Conservation (phyloP, 2,888 invertebrate genomes). For the Muschampia plurimacula region DNA sequence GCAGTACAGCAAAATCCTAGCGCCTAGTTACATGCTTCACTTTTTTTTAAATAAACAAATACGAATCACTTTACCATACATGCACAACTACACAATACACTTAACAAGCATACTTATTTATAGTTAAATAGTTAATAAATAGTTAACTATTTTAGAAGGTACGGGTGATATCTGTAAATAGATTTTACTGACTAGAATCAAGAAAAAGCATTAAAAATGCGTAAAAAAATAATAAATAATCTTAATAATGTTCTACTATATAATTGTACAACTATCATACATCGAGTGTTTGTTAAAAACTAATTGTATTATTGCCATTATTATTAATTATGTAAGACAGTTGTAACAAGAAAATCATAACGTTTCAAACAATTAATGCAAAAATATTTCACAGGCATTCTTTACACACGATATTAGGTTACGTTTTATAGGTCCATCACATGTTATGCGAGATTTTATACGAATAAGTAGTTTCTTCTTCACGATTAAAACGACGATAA, state of each 20-base stretch:
- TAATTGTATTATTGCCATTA: slow-evolving; percentile 50
- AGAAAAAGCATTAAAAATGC: slow-evolving; percentile 51
- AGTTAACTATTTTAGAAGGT: background rate
- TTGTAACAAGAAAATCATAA: slow-evolving; percentile 32
- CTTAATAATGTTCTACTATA: slow-evolving; percentile 45
- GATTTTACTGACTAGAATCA: slow-evolving; percentile 30
- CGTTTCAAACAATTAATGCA: slow-evolving; percentile 6
- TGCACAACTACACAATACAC: slow-evolving; percentile 31
- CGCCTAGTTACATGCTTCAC: slow-evolving; percentile 23
- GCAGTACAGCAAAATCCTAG: slow-evolving; percentile 31
- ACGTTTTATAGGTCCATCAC: slow-evolving; percentile 44
- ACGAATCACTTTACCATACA: slow-evolving; percentile 25
- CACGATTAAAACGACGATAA: background rate
- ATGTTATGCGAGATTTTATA: slow-evolving; percentile 32
- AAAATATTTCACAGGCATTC: slow-evolving; percentile 31
- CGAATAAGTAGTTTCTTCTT: background rate
- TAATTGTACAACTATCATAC: slow-evolving; percentile 58
- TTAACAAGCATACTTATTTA: slow-evolving; percentile 30
- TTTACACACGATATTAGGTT: slow-evolving; percentile 44
- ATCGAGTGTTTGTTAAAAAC: slow-evolving; percentile 50
- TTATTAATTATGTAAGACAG: slow-evolving; percentile 47
- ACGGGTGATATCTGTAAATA: slow-evolving; percentile 31
- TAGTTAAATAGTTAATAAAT: slow-evolving; percentile 10
- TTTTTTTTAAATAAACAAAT: slow-evolving; percentile 9
- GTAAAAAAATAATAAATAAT: slow-evolving; percentile 54